Evolutionary conservation across 2,797 vertebrate genomes (phyloP).

Genomic region (Mus spretus): DNA sequence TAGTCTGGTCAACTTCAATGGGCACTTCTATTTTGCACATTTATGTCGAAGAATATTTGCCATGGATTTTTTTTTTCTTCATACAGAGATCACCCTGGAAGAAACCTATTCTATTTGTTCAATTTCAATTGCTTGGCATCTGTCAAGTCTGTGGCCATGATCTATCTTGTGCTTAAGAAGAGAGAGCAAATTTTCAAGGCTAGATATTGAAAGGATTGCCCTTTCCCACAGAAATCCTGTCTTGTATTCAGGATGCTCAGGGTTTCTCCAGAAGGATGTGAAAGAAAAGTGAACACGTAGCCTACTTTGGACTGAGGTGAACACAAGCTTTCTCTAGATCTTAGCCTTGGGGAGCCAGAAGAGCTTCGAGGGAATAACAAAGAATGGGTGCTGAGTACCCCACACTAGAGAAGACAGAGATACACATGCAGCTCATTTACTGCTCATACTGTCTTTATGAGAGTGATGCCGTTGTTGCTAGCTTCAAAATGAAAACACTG

Average conservation of each 20-base stretch:
- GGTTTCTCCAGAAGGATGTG: background rate
- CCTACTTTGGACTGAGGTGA: background rate
- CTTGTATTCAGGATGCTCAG: background rate
- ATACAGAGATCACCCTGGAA: background rate
- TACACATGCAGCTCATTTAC: background rate
- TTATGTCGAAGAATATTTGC: background rate
- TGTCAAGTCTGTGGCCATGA: background rate
- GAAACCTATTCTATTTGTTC: background rate
- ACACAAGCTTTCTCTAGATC: background rate
- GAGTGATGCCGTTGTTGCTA: too few species aligned
- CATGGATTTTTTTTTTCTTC: background rate
- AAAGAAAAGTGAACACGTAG: background rate
- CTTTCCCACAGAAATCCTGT: background rate
- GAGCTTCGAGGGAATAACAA: background rate
- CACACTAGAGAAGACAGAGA: background rate
- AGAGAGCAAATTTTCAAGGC: background rate
- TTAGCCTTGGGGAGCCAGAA: background rate
- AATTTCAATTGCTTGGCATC: background rate
- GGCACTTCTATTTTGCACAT: background rate
- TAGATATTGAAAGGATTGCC: background rate
- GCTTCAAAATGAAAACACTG: background rate
- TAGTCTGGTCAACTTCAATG: background rate
- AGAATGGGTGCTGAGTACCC: fast-evolving
- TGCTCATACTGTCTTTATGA: background rate
- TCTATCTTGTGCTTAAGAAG: background rate